Evolutionary conservation across 2,113 vertebrate genomes (phyloP).

Genomic region (Emydura subglobosa): DNA sequence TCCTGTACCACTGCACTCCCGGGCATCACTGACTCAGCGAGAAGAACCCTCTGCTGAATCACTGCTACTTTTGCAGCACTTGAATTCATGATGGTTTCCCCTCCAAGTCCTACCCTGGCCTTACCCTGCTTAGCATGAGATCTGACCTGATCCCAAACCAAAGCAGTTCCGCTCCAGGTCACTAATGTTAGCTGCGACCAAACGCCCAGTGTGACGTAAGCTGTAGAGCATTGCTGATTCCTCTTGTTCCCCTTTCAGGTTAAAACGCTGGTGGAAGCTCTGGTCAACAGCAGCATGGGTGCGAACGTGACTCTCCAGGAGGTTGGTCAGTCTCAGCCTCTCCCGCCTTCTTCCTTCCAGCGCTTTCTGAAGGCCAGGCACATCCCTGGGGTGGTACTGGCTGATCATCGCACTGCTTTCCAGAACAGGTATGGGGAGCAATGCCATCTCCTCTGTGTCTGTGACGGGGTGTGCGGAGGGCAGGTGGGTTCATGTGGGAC

Average conservation of each 20-base stretch:
- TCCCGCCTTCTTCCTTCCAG: conserved; percentile 94
- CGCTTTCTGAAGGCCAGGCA: conserved; percentile 86
- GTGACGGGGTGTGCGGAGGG: not conserved
- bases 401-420: conserved; percentile 84
- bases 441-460: not conserved
- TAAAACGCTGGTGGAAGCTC: conserved; percentile 60
- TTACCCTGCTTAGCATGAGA: too few species aligned
- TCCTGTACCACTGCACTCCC: not conserved
- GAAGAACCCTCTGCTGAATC: not conserved
- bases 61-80: not conserved
- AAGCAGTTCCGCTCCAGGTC: not conserved
- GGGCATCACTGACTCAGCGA: not conserved
- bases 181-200: not conserved
- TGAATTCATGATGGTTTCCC: fast-evolving
- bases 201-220: not conserved
- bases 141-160: not conserved
- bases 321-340: conserved; percentile 77
- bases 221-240: fast-evolving
- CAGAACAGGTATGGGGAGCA: conserved; percentile 82
- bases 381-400: conserved; percentile 89
- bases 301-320: conserved; percentile 71
- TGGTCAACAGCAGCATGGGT: conserved; percentile 42
- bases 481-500: not conserved
- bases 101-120: too few species aligned
- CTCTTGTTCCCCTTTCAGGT: conserved; percentile 76